Evolutionary conservation across 2,113 vertebrate species (phyloP).

Genomic region (Sinosuthora webbiana): DNA sequence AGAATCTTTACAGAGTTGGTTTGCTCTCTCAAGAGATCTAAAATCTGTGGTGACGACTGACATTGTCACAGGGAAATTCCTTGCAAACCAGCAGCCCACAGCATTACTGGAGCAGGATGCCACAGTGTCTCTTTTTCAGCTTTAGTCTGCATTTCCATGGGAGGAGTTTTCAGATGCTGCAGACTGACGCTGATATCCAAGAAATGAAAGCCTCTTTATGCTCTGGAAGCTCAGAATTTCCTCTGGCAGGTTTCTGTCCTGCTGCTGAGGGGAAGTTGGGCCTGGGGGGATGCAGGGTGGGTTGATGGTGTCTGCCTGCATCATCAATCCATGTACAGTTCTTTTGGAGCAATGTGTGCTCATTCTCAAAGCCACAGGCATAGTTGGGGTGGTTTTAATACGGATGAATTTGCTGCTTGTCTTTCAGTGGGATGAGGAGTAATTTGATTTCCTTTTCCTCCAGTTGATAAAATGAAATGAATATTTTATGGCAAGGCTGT

Average conservation of each 20-base stretch:
- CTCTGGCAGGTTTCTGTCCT: neutral
- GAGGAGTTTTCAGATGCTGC: neutral
- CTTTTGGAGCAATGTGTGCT: neutral
- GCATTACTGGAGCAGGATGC: neutral
- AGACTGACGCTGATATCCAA: neutral
- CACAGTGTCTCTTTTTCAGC: neutral
- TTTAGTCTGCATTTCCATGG: neutral
- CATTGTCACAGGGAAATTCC: neutral
- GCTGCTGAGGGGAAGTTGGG: neutral
- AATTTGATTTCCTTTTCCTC: neutral
- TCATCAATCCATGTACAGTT: neutral
- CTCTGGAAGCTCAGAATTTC: neutral
- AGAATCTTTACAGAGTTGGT: neutral
- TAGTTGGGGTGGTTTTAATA: neutral
- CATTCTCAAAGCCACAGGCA: neutral
- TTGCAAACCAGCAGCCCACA: rapidly evolving
- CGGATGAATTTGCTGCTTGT: neutral
- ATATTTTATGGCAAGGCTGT: neutral
- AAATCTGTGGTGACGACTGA: neutral
- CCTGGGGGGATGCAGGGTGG: neutral
- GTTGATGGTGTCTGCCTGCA: neutral
- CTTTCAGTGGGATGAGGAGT: neutral
- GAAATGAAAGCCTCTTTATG: neutral
- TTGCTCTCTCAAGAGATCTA: neutral
- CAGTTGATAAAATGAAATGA: neutral